Conservation (phyloP, 2,888 invertebrate species). For the Eurytoma adleriae region DNA sequence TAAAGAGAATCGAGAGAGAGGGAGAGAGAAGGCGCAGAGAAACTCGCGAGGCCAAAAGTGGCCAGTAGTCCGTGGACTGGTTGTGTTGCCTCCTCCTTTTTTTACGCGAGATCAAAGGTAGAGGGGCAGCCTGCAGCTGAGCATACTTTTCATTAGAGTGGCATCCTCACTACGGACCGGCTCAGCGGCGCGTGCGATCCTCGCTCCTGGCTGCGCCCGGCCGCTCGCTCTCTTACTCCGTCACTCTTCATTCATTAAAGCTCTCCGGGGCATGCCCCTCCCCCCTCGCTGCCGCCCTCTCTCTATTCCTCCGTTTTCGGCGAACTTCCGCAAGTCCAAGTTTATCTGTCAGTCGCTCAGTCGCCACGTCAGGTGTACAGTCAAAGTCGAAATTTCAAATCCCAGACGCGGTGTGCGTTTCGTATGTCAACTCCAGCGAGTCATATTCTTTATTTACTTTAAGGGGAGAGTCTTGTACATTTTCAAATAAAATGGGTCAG, state of each 20-base stretch:
- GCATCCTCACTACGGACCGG: slow-evolving; percentile 35
- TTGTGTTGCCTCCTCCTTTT: slow-evolving; percentile 48
- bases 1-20: slow-evolving; percentile 9
- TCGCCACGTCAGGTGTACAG: not conserved
- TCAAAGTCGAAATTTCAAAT: slow-evolving; percentile 10
- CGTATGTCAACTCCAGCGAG: no score
- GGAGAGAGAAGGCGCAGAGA: slow-evolving; percentile 7
- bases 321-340: no score
- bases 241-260: slow-evolving; percentile 55
- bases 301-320: not conserved
- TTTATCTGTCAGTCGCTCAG: no score
- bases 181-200: slow-evolving; percentile 43
- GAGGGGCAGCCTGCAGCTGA: slow-evolving; percentile 55
- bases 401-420: no score
- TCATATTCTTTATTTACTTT: no score
- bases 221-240: slow-evolving; percentile 57
- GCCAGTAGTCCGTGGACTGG: slow-evolving; percentile 14
- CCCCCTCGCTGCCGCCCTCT: not conserved
- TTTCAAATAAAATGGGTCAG: no score
- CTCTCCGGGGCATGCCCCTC: not conserved
- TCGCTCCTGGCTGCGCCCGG: slow-evolving; percentile 34
- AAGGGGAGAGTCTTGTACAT: no score
- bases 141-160: slow-evolving; percentile 69
- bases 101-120: slow-evolving; percentile 68
- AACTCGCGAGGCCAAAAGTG: slow-evolving; percentile 22